A percentile compares a stretch with the other conserved stretches of the same genome.
These are phyloP conservation scores for Oceanodroma tethys DNA, from an alignment of 2,113 vertebrate species.

Conservation along the genomic window DNA sequence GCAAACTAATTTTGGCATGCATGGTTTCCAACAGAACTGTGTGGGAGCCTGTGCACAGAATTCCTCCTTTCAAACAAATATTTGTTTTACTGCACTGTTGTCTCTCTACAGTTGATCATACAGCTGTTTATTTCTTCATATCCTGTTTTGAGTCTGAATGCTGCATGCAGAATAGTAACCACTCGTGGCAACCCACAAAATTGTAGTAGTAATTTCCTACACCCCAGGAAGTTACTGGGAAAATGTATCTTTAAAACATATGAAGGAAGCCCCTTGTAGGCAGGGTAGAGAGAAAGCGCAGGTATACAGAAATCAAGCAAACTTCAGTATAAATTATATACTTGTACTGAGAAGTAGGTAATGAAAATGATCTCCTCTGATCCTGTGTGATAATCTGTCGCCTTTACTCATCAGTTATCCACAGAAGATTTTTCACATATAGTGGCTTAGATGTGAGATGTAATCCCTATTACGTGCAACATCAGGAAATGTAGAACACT, in stretches of 20 bases:
- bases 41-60: background rate
- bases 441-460: background rate
- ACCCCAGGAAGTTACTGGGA: background rate
- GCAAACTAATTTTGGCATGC: background rate
- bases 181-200: background rate
- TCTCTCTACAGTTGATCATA: background rate
- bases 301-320: background rate
- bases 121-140: background rate
- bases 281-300: background rate
- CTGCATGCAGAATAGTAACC: background rate
- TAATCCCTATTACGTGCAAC: background rate
- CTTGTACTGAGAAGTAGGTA: background rate
- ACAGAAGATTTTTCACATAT: background rate
- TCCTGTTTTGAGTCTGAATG: background rate
- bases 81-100: background rate
- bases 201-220: background rate
- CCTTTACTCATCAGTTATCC: background rate
- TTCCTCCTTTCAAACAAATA: background rate
- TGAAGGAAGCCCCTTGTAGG: background rate
- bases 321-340: background rate
- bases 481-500: conserved; percentile 1
- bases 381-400: background rate
- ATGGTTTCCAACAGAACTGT: background rate
- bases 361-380: background rate
- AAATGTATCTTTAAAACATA: background rate